Conservation (phyloP, 2,113 vertebrate species). For the Cottus gobio region DNA sequence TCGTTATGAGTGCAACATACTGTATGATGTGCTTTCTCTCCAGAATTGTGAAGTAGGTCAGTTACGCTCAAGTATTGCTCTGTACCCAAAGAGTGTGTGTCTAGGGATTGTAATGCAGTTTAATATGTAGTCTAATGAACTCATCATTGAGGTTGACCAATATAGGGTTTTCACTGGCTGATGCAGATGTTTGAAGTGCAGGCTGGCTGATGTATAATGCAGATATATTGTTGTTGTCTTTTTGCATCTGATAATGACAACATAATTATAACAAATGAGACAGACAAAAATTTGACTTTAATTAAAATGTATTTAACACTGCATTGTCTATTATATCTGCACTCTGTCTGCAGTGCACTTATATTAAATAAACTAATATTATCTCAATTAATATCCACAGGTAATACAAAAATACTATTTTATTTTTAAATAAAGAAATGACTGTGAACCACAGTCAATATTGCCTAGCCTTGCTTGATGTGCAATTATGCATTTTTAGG, state of each 20-base stretch:
- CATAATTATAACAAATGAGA: not conserved
- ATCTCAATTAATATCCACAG: not conserved
- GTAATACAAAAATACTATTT: too few relatives aligned
- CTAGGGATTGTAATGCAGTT: not conserved
- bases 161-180: not conserved
- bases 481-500: not conserved
- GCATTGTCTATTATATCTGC: not conserved
- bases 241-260: not conserved
- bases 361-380: not conserved
- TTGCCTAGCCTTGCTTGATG: not conserved
- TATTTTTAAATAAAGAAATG: not conserved
- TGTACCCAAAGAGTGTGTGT: not conserved
- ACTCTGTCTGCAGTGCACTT: not conserved
- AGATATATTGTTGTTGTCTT: not conserved
- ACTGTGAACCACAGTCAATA: not conserved
- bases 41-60: conserved; percentile 24
- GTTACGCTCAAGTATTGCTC: not conserved
- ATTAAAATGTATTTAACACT: not conserved
- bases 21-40: not conserved
- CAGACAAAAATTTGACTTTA: not conserved
- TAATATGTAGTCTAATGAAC: not conserved
- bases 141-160: not conserved
- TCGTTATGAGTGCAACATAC: not conserved
- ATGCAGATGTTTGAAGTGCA: not conserved
- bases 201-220: not conserved